Evolutionary conservation across 1,140 invertebrate genomes (phyloP), one percentile per base, ranked within the genome.

Genomic region (Procambarus clarkii): DNA sequence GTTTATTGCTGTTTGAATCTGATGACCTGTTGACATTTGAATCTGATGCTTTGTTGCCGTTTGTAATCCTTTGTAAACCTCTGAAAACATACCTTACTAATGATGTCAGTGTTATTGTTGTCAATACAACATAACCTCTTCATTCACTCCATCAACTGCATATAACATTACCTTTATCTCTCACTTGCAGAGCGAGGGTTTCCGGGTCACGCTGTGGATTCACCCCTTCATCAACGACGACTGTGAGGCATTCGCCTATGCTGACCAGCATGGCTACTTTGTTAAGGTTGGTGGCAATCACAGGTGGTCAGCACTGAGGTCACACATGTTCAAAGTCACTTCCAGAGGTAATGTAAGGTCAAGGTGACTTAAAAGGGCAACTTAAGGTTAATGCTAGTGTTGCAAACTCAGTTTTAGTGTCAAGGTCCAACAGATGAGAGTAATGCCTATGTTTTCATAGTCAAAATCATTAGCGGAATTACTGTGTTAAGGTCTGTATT

Each of bases 221-320:
- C 98, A 98, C 95, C 98, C 98, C 0, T 98, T 98, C 93, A 97
- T 98, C 48, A 98, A 98, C 93, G 95, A 95, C 81, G 95, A 96
- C 60, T 98, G 97, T 93, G 94, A 95, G 34, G 92, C 93, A 48
- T 94, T 94, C 79, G 60, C 80, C 48, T 88, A 86, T 5, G 93
- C 88, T 11, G 83, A 93, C 78, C 91, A 93, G 21, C 81, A 80
- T 9, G 87, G 92, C 0, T 95, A 94, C 93, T 93, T 95, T 11
- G 93, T 95, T 2, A 93, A 94, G 79, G 94, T 95, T 79, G 93
- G 90, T 5, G 93, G 7, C 3, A 46, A 45, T 34, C 11, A 50
- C 2, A 2, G 21, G 50, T 24, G 15, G 50, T 54, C 50, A 54
- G 50, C 8, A 9, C 50, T 5, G 50, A 34, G 50, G 1, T 69